These are phyloP conservation scores for Crambe crambe DNA, from an alignment of 37 sponge, comb jelly and placozoan species.

Conservation along the genomic window DNA sequence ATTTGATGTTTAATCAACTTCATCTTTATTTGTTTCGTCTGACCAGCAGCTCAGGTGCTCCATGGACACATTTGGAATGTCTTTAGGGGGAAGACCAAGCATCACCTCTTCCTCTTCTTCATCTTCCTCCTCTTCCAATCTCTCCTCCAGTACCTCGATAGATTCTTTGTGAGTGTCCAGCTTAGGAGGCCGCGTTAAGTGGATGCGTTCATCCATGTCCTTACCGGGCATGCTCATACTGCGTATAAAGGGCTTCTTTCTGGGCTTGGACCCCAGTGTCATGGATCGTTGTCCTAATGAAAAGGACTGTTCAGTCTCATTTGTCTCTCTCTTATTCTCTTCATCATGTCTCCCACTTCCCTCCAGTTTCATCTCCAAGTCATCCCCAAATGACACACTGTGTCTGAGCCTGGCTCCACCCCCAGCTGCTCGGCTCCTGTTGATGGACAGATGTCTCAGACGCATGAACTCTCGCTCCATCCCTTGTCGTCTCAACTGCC, in stretches of 20 bases:
- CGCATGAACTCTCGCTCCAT: slow-evolving; percentile 42
- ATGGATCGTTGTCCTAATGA: no score
- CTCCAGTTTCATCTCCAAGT: slow-evolving; percentile 3
- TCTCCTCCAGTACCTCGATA: neutral
- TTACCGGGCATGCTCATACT: slow-evolving; percentile 8
- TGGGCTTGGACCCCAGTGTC: neutral
- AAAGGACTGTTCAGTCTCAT: no score
- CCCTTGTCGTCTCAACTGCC: slow-evolving; percentile 22
- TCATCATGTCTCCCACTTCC: neutral
- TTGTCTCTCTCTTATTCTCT: no score
- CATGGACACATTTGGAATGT: neutral
- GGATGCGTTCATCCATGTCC: neutral
- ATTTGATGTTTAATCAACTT: no score
- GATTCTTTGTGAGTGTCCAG: slow-evolving; percentile 4
- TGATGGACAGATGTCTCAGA: slow-evolving; percentile 12
- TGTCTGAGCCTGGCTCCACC: slow-evolving; percentile 4
- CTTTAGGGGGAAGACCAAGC: slow-evolving; percentile 43
- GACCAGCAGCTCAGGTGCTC: neutral
- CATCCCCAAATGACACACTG: slow-evolving; percentile 23
- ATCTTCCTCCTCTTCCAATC: slow-evolving; percentile 1
- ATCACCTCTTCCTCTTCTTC: neutral
- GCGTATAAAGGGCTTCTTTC: no score
- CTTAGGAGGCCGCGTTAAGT: neutral
- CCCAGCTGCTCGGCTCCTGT: neutral
- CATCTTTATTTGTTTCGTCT: neutral